Evolutionary conservation across 2,113 vertebrate species (phyloP), one percentile per base, ranked within the genome.

Genomic region (Columba janthina): DNA sequence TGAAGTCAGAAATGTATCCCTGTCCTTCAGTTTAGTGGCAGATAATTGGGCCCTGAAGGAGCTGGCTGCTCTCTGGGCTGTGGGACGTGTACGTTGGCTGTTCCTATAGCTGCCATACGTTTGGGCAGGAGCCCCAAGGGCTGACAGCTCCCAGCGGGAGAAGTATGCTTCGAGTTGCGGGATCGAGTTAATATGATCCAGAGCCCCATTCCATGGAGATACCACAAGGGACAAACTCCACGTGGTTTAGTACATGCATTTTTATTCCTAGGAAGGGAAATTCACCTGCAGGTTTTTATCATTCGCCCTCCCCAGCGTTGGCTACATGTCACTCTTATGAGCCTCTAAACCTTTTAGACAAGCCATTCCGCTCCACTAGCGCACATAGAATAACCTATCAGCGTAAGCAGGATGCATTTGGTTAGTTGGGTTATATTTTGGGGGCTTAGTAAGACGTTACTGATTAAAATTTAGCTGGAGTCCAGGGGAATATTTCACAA

Each of bases 1-100:
- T 96, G 94, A 89, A 96, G 93, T 89, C 3, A 58, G 78, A 91
- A 92, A 72, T 2, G 5, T 36, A 65, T 95, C 74, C 73, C 72
- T 34, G 76, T 89, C 85, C 83, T 96, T 96, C 92, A 86, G 25
- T 94, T 94, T 38, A 67, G 85, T 91, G 93, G 80, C 58, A 89
- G 78, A 76, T 98, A 98, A 98, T 98, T 97, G 94, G 88, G 65
- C 97, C 97, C 96, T 81, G 61, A 92, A 96, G 97, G 96, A 92
- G 74, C 74, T 96, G 92, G 51, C 62, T 85, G 92, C 69, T 97
- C 61, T 64, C 44, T 61, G 57, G 44, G 82, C 90, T 61, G 36
- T 13, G 13, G 54, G 22, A 2, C 6, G 44, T 61, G 64, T 21
- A 7, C 5, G 8, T 92, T 95, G 94, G 62, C 66, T 71, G 76